These are phyloP conservation scores for Perca flavescens DNA, from an alignment of 2,113 vertebrate genomes.

Conservation along the genomic window DNA sequence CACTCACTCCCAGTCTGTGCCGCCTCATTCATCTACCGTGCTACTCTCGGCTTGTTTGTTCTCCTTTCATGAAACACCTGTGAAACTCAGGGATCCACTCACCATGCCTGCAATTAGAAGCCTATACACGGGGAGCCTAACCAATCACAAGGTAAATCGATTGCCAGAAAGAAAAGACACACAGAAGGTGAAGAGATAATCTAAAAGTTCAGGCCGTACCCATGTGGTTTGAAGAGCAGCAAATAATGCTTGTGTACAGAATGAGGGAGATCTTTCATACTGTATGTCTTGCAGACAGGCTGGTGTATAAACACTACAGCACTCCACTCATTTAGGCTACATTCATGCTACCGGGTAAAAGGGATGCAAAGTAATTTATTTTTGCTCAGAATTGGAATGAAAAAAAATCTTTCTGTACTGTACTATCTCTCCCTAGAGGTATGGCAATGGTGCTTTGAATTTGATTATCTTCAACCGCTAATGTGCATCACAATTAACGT, in stretches of 20 bases:
- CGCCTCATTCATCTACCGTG: slow-evolving; percentile 40
- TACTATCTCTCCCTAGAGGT: neutral
- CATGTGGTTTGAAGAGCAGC: slow-evolving; percentile 42
- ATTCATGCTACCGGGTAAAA: slow-evolving; percentile 2
- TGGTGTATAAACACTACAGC: neutral
- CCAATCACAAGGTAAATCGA: slow-evolving; percentile 42
- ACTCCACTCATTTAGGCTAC: neutral
- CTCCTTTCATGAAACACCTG: slow-evolving; percentile 71
- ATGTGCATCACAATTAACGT: neutral
- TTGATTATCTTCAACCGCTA: neutral
- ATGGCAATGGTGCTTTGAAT: neutral
- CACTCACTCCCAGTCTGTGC: slow-evolving; percentile 34
- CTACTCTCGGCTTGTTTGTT: slow-evolving; percentile 56
- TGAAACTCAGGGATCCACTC: slow-evolving; percentile 59
- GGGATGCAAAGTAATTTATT: too few relatives aligned
- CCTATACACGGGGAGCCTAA: slow-evolving; percentile 28
- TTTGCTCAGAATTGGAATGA: neutral
- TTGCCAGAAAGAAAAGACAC: slow-evolving; percentile 17
- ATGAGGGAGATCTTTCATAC: slow-evolving; percentile 12
- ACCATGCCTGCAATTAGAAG: slow-evolving; percentile 58
- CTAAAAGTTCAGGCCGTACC: slow-evolving; percentile 40
- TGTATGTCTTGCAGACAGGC: neutral
- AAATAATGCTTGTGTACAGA: slow-evolving; percentile 1
- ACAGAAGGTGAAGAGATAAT: slow-evolving; percentile 16
- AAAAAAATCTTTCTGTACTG: neutral